Base-by-base conservation (phyloP, 2,797 vertebrate species). In the Hyperoplus lanceolatus region DNA sequence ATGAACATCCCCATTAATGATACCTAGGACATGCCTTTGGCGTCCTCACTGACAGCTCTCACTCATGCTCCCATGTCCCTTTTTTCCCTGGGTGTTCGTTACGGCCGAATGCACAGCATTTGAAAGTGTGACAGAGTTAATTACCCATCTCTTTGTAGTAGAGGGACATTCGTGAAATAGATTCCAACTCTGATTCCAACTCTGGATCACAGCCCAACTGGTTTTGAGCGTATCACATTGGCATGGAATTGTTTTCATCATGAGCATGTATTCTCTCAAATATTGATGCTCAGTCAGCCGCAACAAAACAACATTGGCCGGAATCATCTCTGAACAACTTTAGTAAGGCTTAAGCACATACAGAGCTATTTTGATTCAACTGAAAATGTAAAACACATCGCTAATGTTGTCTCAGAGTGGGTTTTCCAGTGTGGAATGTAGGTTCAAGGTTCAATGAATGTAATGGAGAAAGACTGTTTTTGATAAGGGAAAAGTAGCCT, bases 1-100 rank as follows among this genome's bases (percentile, higher is more conserved):
- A 65, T 41, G 13, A 12, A 65, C 48, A 62, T 53, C 38, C 12
- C n/a, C 2, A 66, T 77, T 29, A 54, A 69, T 71, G 67, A 59
- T 18, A 61, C 50, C 60, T 41, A 68, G 15, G 5, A 50, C 18
- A 13, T 64, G 56, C 0, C 18, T 48, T 60, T 57, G 42, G 54
- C 54, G 16, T 75, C 21, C 16, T 54, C 46, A 63, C 3, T 58
- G 2, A 36, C 14, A 42, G 51, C 51, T 79, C 43, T 2, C 36
- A 13, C 8, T 29, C 8, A 29, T 61, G 57, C 36, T 36, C 43
- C 8, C 14, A 59, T 57, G 18, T 42, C 29, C 29, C 29, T 29
- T 16, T 29, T 58, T 67, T 51, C 50, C 49, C 54, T 58, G 5
- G 69, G 64, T 63, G 56, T 60, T 64, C 41, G 51, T 45, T 18